These are phyloP conservation scores for Calliopum simillimum DNA, from an alignment of 2,888 invertebrate species.

Conservation along the genomic window DNA sequence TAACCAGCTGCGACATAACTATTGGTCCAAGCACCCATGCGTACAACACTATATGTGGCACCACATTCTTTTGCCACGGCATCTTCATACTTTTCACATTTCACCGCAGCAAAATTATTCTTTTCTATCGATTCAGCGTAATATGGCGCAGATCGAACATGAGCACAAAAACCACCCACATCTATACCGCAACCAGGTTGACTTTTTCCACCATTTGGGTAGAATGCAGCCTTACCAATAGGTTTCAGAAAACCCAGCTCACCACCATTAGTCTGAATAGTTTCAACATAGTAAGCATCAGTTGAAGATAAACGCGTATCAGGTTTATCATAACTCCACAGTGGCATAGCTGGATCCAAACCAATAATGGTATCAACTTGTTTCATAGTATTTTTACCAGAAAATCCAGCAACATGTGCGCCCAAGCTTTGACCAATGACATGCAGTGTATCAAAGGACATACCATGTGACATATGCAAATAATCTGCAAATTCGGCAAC, in stretches of 20 bases:
- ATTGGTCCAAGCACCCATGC: conserved; percentile 52
- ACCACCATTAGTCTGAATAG: conserved; percentile 57
- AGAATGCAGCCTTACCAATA: conserved; percentile 67
- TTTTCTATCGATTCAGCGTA: conserved; percentile 64
- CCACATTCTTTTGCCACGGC: conserved; percentile 49
- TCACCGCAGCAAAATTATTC: conserved; percentile 53
- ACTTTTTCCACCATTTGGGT: conserved; percentile 69
- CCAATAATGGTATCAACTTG: conserved; percentile 70
- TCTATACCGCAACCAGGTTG: conserved; percentile 69
- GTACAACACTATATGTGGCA: conserved; percentile 40
- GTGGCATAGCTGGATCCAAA: conserved; percentile 52
- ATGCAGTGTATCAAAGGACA: conserved; percentile 67
- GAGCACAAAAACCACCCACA: conserved; percentile 65
- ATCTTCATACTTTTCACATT: conserved; percentile 45
- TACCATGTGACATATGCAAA: conserved; percentile 67
- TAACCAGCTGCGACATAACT: conserved; percentile 47
- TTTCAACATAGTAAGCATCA: conserved; percentile 57
- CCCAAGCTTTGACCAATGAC: conserved; percentile 72
- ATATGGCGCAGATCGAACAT: conserved; percentile 63
- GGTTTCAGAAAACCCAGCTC: conserved; percentile 55
- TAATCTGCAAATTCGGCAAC: conserved; percentile 53
- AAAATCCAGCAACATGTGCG: conserved; percentile 71
- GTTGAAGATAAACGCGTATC: conserved; percentile 46
- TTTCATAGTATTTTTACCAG: conserved; percentile 70
- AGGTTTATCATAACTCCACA: conserved; percentile 50